Percentiles rank a stretch among this genome's conserved stretches.
phyloP scores from a whole-genome alignment of 2,113 vertebrate genomes.

The Heloderma charlesbogerti region DNA sequence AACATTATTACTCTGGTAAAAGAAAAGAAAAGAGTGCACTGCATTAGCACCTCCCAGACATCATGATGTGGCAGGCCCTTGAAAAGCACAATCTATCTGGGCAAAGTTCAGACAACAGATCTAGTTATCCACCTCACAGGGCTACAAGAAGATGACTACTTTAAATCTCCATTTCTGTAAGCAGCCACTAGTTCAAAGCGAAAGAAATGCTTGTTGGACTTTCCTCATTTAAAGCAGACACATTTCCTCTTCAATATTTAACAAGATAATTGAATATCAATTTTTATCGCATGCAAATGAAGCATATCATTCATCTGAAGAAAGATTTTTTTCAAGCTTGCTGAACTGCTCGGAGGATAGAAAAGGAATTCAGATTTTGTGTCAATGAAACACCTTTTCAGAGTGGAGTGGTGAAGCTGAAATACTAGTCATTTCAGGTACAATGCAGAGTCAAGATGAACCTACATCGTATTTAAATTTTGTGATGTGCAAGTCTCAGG shows the following conservation, averaged over 20 bases:
- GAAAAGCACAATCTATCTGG: neutral
- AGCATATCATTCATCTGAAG: neutral
- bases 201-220: neutral
- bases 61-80: neutral
- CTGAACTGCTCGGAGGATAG: neutral
- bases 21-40: neutral
- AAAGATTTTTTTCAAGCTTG: slow-evolving; percentile 3
- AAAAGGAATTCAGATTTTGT: neutral
- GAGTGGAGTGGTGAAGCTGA: neutral
- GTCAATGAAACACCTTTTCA: neutral
- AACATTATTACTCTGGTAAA: neutral
- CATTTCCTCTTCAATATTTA: slow-evolving; percentile 19
- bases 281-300: neutral
- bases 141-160: neutral
- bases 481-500: neutral
- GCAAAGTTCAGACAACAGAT: neutral
- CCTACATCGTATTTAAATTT: neutral
- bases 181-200: neutral
- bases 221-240: neutral
- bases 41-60: neutral
- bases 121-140: neutral
- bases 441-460: neutral
- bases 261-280: neutral
- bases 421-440: neutral
- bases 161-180: neutral